phyloP scores from a whole-genome alignment of 2,113 vertebrate species.

The Nothocercus julius region DNA sequence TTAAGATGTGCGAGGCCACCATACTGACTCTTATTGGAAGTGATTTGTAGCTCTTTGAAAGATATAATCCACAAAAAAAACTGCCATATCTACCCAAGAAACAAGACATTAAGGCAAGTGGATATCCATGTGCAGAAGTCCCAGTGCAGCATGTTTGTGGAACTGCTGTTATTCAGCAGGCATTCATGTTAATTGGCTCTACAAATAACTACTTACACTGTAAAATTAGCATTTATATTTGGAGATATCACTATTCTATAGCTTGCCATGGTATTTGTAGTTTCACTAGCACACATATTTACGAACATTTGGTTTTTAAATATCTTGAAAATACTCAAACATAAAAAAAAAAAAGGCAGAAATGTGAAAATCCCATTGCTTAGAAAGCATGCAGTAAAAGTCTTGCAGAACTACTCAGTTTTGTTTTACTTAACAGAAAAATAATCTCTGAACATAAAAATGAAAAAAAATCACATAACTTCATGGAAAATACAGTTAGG shows the following conservation, averaged over 20 bases:
- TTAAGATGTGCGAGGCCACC: background rate
- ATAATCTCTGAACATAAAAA: constrained; percentile 5
- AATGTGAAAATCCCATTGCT: background rate
- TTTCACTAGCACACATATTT: constrained; percentile 21
- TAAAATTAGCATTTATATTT: constrained; percentile 47
- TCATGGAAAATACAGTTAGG: background rate
- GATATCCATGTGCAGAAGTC: constrained; percentile 40
- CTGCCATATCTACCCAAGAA: background rate
- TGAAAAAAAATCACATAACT: background rate
- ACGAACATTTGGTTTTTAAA: constrained; percentile 20
- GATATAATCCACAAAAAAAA: background rate
- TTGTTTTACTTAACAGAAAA: constrained; percentile 19
- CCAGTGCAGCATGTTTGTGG: constrained; percentile 18
- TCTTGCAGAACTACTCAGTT: constrained; percentile 3
- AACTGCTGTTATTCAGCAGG: constrained; percentile 47
- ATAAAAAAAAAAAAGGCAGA: constrained; percentile 12
- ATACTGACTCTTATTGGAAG: background rate
- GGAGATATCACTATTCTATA: constrained; percentile 40
- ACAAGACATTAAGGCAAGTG: background rate
- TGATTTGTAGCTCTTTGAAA: background rate
- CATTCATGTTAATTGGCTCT: constrained; percentile 19
- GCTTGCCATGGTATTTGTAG: constrained; percentile 3
- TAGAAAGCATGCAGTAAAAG: background rate
- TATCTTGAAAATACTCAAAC: constrained; percentile 6
- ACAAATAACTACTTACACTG: constrained; percentile 43